Conservation (phyloP, 2,888 invertebrate species). For the Cephus sareptanus region DNA sequence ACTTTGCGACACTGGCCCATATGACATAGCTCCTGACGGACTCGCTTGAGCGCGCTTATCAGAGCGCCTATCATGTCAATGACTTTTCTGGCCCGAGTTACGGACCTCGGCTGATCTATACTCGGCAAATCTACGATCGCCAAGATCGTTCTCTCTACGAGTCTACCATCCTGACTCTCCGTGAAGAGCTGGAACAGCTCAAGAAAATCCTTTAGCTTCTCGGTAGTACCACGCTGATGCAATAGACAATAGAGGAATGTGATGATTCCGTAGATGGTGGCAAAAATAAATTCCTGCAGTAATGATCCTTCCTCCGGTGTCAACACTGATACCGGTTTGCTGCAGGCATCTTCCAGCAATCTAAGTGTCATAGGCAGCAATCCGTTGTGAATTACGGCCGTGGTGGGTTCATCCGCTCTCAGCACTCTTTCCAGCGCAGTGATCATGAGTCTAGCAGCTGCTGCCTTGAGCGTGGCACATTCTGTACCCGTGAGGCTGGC, state of each 20-base stretch:
- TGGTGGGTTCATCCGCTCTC: conserved; percentile 69
- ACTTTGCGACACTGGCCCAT: conserved; percentile 68
- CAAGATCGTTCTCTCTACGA: conserved; percentile 70
- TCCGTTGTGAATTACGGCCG: conserved; percentile 71
- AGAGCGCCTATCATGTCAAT: conserved; percentile 71
- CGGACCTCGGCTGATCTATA: conserved; percentile 61
- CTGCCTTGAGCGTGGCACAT: conserved; percentile 69
- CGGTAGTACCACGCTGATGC: conserved; percentile 67
- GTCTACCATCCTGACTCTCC: conserved; percentile 71
- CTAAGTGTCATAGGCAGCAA: conserved; percentile 73
- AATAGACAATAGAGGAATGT: conserved; percentile 72
- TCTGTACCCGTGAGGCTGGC: conserved; percentile 61
- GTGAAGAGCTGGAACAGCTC: conserved; percentile 72
- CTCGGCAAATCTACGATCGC: conserved; percentile 69
- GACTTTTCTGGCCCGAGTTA: conserved; percentile 68
- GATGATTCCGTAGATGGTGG: conserved; percentile 70
- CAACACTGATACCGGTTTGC: conserved; percentile 41
- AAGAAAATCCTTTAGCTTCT: conserved; percentile 69
- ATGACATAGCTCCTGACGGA: conserved; percentile 71
- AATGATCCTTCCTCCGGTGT: conserved; percentile 66
- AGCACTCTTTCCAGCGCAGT: conserved; percentile 71
- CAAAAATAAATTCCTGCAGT: conserved; percentile 72
- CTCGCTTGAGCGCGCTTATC: conserved; percentile 70
- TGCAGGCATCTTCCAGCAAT: conserved; percentile 70
- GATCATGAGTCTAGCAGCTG: conserved; percentile 71